Evolutionary conservation across 1,140 invertebrate species (phyloP), one percentile per base, ranked within the genome.

Genomic region (Melanaphis sacchari): DNA sequence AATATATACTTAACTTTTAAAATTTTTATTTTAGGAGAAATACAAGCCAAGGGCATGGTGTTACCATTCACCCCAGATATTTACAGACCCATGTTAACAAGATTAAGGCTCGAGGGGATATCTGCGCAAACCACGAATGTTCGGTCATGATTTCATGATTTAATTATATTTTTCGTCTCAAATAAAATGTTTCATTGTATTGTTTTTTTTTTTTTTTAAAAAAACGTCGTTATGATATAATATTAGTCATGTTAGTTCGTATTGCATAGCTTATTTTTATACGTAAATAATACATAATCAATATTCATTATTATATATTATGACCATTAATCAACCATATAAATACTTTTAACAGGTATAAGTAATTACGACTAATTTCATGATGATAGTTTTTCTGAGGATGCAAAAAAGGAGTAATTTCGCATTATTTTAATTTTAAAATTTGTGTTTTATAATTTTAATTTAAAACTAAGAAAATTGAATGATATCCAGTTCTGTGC

Each of bases 21-120:
- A 41, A n/a, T 36, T 59, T 18, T 43, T 81, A 91, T 94, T 93
- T 90, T 95, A 98, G 98, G 98, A 94, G 99, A 99, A 96, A 99
- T 99, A 94, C 99, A 99, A 95, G 97, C 97, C 94, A 97, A 97
- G 94, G 99, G 99, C n/a, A 97, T 98, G 93, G 96, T 99, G 21
- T 95, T 99, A 26, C 99, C 99, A 2, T 97, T 99, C 94, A 97
- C 97, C 0, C 96, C 97, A 0, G 98, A 99, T 92, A 98, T 99
- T 90, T 99, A 99, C 95, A 96, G 97, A 93, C 98, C 99, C 0
- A 97, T 99, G 94, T 95, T 99, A 93, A 97, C 97, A 36, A 96
- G 99, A 94, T 96, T 99, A 41, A 96, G 97, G 94, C 95, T 96
- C 59, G 98, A 99, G 96, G 98, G 98, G 41, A 96, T 99, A 94